These are phyloP conservation scores for Anisognathus igniventris DNA, from an alignment of 2,797 vertebrate species.

Conservation along the genomic window DNA sequence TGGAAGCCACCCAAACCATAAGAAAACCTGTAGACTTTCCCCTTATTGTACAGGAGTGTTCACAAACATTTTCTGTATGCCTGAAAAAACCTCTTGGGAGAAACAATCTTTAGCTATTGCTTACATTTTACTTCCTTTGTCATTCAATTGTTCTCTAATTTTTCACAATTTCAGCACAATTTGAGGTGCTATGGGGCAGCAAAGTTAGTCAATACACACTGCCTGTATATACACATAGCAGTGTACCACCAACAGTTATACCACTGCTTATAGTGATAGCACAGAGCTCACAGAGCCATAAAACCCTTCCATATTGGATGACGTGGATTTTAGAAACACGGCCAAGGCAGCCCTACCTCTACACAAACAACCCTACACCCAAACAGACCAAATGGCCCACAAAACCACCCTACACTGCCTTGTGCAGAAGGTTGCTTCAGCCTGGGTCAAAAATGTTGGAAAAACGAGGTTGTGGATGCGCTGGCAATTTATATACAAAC, in stretches of 20 bases:
- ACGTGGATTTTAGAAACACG: neutral
- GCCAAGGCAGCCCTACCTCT: neutral
- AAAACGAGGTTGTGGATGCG: neutral
- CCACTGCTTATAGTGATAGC: too few relatives aligned
- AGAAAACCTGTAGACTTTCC: neutral
- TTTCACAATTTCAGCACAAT: neutral
- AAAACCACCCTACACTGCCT: neutral
- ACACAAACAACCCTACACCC: neutral
- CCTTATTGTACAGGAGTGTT: neutral
- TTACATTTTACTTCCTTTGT: neutral
- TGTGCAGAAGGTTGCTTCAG: neutral
- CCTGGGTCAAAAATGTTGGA: neutral
- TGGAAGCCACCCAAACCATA: neutral
- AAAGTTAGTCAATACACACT: neutral
- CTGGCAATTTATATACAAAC: too few relatives aligned
- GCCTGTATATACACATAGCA: rapidly evolving
- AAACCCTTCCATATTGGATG: neutral
- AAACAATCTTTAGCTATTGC: neutral
- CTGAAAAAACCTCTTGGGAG: neutral
- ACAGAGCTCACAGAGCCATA: neutral
- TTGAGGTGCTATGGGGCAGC: neutral
- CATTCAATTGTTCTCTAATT: neutral
- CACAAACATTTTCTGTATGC: neutral
- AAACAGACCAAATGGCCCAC: neutral
- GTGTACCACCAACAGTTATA: neutral